Conservation (phyloP, 2,113 vertebrate genomes). For the Rostratula benghalensis region DNA sequence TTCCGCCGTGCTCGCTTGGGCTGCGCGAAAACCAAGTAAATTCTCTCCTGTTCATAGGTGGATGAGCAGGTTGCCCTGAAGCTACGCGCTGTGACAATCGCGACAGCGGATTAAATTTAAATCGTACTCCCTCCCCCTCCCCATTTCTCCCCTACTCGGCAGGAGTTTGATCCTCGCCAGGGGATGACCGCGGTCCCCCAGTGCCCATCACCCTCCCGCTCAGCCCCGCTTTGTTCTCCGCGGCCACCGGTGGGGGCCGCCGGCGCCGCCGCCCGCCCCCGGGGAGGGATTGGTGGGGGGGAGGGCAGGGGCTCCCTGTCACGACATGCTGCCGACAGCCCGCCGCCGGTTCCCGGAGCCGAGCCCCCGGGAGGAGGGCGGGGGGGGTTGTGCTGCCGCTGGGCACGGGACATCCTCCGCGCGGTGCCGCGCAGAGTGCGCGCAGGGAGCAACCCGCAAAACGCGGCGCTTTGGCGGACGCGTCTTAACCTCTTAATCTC, state of each 20-base stretch:
- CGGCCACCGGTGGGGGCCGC: neutral
- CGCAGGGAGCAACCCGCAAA: neutral
- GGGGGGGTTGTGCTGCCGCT: no score
- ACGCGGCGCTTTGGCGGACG: fast-evolving
- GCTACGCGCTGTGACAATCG: neutral
- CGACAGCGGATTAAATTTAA: neutral
- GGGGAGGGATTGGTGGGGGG: no score
- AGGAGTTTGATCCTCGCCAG: constrained; percentile 19
- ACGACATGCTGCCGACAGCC: neutral
- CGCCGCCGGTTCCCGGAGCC: neutral
- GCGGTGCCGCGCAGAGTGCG: neutral
- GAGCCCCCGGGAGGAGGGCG: no score
- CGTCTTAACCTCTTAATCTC: fast-evolving
- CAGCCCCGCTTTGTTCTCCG: constrained; percentile 74
- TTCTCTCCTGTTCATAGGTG: neutral
- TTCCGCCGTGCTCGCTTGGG: neutral
- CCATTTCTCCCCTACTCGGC: neutral
- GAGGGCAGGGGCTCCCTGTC: neutral
- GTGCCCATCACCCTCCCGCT: neutral
- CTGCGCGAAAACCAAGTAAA: neutral
- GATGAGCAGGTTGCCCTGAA: neutral
- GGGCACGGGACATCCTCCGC: neutral
- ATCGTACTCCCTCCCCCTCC: no score
- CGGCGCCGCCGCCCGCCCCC: neutral
- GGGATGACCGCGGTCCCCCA: constrained; percentile 65